Conservation (phyloP, 2,797 vertebrate genomes). For the Passerculus sandwichensis region DNA sequence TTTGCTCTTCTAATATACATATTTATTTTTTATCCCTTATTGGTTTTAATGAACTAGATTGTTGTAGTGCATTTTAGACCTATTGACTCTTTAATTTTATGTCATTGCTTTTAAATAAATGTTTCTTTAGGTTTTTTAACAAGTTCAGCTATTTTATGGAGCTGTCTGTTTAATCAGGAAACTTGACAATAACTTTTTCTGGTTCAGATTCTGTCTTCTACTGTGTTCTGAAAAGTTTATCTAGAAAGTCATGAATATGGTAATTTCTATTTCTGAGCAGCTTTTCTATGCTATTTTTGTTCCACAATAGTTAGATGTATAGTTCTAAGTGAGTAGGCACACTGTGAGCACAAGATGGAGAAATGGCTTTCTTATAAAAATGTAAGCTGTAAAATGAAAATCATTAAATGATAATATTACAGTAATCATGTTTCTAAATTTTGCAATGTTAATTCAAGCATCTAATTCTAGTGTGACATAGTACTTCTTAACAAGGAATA, state of each 20-base stretch:
- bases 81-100: not conserved
- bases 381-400: conserved; percentile 44
- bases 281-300: conserved; percentile 28
- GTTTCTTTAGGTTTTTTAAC: not conserved
- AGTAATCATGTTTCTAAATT: conserved; percentile 60
- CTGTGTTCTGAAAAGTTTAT: conserved; percentile 1
- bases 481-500: conserved; percentile 32
- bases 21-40: not conserved
- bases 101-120: not conserved
- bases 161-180: not conserved
- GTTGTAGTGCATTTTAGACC: not conserved
- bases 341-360: conserved; percentile 18
- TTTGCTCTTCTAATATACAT: not conserved
- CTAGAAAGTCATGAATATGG: conserved; percentile 36
- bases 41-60: not conserved
- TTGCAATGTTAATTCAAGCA: conserved; percentile 65
- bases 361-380: conserved; percentile 21
- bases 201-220: not conserved
- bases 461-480: conserved; percentile 41
- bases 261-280: conserved; percentile 47
- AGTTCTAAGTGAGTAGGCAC: conserved; percentile 41
- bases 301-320: conserved; percentile 15
- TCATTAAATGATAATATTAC: conserved; percentile 62
- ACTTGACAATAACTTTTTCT: conserved; percentile 1
- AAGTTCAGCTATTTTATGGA: not conserved